Evolutionary conservation across 2,113 vertebrate species (phyloP), one percentile per base, ranked within the genome.

Genomic region (Misgurnus anguillicaudatus): DNA sequence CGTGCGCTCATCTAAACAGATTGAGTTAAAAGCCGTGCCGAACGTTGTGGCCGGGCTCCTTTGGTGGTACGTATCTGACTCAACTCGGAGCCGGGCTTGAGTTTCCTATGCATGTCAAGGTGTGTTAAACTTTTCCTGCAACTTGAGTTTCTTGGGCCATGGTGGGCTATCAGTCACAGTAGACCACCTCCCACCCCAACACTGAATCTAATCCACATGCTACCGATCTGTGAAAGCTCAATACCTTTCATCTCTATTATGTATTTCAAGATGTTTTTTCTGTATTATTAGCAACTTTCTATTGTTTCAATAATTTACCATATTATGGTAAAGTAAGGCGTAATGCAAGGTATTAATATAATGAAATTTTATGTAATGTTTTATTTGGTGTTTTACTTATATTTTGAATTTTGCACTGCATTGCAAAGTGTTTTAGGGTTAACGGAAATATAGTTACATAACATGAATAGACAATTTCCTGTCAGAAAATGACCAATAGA

Each of bases 51-150:
- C 81, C 61, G 79, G 78, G 71, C 86, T 88, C 78, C 88, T 87
- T 88, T 90, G 91, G 90, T 91, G 91, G 91, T 87, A 90, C 85
- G 86, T 86, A 86, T 92, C 89, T 89, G 86, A 89, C 86, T 64
- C 77, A 80, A 86, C 84, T 86, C 88, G 75, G 84, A 19, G 66
- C 80, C 82, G 70, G 88, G 86, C 71, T 93, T 88, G 85, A 85
- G 91, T 92, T 94, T 92, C 91, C 87, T 90, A 89, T 81, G 85
- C 87, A 91, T 87, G 92, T 94, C 93, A 91, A 91, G 91, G 91
- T 91, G 87, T 84, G 89, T 93, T 92, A 94, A 85, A 69, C 69
- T 86, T 85, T 89, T 80, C 86, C 83, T 38, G 82, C 14, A 76
- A 84, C 63, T 81, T 83, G 74, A 78, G 57, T 83, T 84, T 88